phyloP scores from a whole-genome alignment of 2,797 vertebrate species.

The Trachops cirrhosus region DNA sequence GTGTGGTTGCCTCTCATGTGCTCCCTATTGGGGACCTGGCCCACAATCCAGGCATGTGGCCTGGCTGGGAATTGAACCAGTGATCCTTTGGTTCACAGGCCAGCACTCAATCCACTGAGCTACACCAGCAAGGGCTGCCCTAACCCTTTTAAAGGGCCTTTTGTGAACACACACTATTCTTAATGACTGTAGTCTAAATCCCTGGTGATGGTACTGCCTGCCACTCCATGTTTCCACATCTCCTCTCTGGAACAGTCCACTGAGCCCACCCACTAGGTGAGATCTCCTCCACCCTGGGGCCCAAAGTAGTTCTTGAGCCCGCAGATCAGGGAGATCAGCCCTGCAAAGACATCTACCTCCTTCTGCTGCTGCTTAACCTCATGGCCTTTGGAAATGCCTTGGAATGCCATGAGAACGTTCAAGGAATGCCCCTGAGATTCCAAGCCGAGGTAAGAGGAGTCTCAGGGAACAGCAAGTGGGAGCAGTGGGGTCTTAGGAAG shows the following conservation, averaged over 20 bases:
- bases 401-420: not conserved
- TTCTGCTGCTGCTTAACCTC: not conserved
- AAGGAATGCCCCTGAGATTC: not conserved
- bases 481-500: not conserved
- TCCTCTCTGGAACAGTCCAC: not conserved
- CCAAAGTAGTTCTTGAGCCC: not conserved
- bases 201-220: too few relatives aligned
- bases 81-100: too few relatives aligned
- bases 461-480: not conserved
- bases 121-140: too few relatives aligned
- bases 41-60: too few relatives aligned
- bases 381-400: not conserved
- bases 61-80: too few relatives aligned
- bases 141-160: not conserved
- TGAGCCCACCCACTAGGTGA: not conserved
- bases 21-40: too few relatives aligned
- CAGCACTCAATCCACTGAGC: too few relatives aligned
- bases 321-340: not conserved
- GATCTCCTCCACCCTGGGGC: not conserved
- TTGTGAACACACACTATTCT: not conserved
- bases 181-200: not conserved
- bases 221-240: not conserved
- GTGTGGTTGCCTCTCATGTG: too few relatives aligned
- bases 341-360: not conserved
- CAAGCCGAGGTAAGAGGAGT: not conserved